Evolutionary conservation across 1,140 invertebrate genomes (phyloP).

Genomic region (Glomeris maerens): DNA sequence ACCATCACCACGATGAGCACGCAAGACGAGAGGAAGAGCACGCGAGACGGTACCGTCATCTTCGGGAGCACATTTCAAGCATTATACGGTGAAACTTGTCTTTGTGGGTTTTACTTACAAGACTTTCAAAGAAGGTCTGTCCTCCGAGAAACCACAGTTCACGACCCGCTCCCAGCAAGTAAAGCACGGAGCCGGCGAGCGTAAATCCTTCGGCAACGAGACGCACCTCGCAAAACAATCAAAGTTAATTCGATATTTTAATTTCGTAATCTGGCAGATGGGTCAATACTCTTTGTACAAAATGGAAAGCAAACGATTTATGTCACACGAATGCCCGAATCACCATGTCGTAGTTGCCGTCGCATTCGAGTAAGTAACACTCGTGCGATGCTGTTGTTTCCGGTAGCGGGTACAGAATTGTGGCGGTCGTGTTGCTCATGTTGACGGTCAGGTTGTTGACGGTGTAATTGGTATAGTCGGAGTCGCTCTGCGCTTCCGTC

Average conservation of each 20-base stretch:
- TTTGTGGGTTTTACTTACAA: conserved; percentile 42
- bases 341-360: background rate
- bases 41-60: conserved; percentile 75
- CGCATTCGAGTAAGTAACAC: conserved; percentile 26
- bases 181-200: conserved; percentile 58
- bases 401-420: conserved; percentile 21
- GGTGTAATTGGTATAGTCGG: conserved; percentile 20
- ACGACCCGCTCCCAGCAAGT: conserved; percentile 60
- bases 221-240: conserved; percentile 14
- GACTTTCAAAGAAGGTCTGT: conserved; percentile 80
- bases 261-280: too few relatives aligned
- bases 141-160: conserved; percentile 69
- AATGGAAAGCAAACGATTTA: too few relatives aligned
- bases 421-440: conserved; percentile 13
- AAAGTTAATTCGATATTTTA: background rate
- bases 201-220: conserved; percentile 16
- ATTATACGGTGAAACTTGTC: background rate
- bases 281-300: too few relatives aligned
- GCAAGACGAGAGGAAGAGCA: conserved; percentile 87
- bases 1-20: conserved; percentile 69
- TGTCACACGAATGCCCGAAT: too few relatives aligned
- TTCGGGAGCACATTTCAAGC: conserved; percentile 26
- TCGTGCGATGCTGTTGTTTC: too few relatives aligned
- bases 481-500: conserved; percentile 8
- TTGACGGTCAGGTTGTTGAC: conserved; percentile 18